Evolutionary conservation across 2,113 vertebrate species (phyloP).

Genomic region (Colistium nudipinnis): DNA sequence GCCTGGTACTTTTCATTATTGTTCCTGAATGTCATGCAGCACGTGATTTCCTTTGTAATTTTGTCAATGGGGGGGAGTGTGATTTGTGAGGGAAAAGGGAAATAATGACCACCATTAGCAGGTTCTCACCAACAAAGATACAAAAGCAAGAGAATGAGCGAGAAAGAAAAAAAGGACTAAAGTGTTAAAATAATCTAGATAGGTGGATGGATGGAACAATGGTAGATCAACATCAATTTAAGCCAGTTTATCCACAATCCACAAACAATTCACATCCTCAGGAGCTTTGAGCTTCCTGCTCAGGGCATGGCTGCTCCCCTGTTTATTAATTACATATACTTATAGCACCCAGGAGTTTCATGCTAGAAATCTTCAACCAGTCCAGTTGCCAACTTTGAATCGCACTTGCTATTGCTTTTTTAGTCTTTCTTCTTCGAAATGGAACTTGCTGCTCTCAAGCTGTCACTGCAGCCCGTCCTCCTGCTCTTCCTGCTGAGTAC

Average conservation of each 20-base stretch:
- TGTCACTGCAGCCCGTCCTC: no score
- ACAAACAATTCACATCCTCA: no score
- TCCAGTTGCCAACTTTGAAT: no score
- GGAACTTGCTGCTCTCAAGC: no score
- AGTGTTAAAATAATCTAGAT: no score
- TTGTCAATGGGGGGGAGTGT: background rate
- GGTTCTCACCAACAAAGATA: no score
- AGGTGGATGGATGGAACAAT: background rate
- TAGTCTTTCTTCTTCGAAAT: background rate
- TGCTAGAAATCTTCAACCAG: no score
- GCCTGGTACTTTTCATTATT: background rate
- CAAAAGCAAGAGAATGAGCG: background rate
- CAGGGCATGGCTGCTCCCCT: conserved; percentile 17
- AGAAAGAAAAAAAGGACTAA: background rate
- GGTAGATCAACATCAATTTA: conserved; percentile 60
- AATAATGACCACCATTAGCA: no score
- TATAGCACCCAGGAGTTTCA: background rate
- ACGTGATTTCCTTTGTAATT: no score
- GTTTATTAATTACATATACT: conserved; percentile 50
- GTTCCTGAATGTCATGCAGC: background rate
- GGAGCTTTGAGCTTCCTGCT: conserved; percentile 27
- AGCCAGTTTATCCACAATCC: conserved; percentile 30
- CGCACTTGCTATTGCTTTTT: conserved; percentile 20
- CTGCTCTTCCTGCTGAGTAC: no score
- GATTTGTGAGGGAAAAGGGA: background rate